Conservation (phyloP, 2,888 invertebrate species). For the Marronus borbonicus region DNA sequence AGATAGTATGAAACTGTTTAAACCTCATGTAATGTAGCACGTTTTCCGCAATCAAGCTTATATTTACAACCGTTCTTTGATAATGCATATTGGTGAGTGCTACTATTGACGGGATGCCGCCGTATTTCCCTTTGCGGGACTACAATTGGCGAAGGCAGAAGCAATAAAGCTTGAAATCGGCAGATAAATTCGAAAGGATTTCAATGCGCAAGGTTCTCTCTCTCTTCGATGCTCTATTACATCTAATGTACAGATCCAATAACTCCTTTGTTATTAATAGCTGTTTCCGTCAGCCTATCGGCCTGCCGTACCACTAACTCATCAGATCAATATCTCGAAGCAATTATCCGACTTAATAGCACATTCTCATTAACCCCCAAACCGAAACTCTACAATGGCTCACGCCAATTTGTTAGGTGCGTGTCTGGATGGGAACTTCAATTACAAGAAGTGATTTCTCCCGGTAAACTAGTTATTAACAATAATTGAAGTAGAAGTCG, state of each 20-base stretch:
- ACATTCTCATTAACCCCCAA: conserved; percentile 66
- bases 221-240: conserved; percentile 64
- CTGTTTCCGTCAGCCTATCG: conserved; percentile 66
- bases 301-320: conserved; percentile 64
- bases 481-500: conserved; percentile 63
- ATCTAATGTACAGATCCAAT: conserved; percentile 68
- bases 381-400: conserved; percentile 62
- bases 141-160: conserved; percentile 60
- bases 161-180: conserved; percentile 67
- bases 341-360: conserved; percentile 67
- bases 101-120: conserved; percentile 9
- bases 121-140: conserved; percentile 47
- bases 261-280: conserved; percentile 68
- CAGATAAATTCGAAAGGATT: conserved; percentile 68
- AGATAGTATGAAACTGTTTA: no score
- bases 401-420: conserved; percentile 57
- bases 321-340: conserved; percentile 67
- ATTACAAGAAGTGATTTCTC: conserved; percentile 57
- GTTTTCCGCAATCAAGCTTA: no score
- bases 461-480: conserved; percentile 63
- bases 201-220: conserved; percentile 64
- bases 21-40: no score
- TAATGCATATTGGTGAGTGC: background rate
- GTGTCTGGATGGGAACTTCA: conserved; percentile 54
- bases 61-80: background rate